phyloP scores from a whole-genome alignment of 2,888 invertebrate genomes.

The Lithophane ornitopus region DNA sequence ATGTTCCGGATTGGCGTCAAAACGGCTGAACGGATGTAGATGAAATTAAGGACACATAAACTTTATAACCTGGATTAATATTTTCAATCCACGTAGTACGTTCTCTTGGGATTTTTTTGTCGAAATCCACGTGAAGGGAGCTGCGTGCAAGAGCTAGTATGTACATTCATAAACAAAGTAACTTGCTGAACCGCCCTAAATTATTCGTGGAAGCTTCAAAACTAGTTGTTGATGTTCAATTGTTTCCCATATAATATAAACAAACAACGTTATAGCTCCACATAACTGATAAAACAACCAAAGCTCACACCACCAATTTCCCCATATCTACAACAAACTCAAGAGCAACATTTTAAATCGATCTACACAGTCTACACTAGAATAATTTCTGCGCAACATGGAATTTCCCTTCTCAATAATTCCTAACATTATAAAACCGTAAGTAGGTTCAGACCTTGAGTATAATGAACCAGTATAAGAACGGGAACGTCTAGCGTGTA shows the following conservation, averaged over 20 bases:
- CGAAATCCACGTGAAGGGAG: too few species aligned
- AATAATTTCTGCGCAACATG: slow-evolving; percentile 59
- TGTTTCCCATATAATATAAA: neutral
- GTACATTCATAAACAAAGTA: neutral
- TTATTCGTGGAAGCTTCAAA: neutral
- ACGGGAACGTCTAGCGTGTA: slow-evolving; percentile 81
- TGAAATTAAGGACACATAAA: too few species aligned
- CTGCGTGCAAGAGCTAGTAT: too few species aligned
- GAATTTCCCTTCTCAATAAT: slow-evolving; percentile 68
- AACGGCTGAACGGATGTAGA: too few species aligned
- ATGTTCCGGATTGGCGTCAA: too few species aligned
- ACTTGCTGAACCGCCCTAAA: neutral
- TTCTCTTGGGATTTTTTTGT: too few species aligned
- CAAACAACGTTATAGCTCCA: neutral
- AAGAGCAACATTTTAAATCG: slow-evolving; percentile 48
- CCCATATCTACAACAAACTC: slow-evolving; percentile 37
- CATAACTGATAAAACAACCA: slow-evolving; percentile 22
- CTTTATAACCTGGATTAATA: too few species aligned
- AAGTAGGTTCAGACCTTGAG: slow-evolving; percentile 77
- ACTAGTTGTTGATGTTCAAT: neutral
- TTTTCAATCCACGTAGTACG: too few species aligned
- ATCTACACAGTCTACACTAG: slow-evolving; percentile 51
- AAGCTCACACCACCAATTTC: slow-evolving; percentile 38
- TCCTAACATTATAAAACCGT: slow-evolving; percentile 75
- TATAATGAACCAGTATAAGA: slow-evolving; percentile 81